A percentile compares a stretch with the other conserved stretches of the same genome.
These are phyloP conservation scores for Polypedilum vanderplanki DNA, from an alignment of 1,140 invertebrate genomes.

Conservation along the genomic window DNA sequence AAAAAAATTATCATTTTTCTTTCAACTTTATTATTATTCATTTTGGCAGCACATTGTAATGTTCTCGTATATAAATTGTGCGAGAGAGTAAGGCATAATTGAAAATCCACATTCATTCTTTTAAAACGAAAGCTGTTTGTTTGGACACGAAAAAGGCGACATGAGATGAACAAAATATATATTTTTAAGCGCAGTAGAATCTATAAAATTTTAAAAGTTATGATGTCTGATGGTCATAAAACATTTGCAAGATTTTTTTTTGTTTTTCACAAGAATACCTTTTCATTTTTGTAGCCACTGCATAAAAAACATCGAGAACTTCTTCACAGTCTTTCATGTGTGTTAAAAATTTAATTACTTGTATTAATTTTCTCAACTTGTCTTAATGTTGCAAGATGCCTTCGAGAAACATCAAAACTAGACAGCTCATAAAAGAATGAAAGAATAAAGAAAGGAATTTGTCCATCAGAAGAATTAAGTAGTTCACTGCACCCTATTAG, in stretches of 20 bases:
- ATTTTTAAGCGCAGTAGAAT: conserved; percentile 11
- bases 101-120: not conserved
- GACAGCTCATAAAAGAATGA: not conserved
- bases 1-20: too few species aligned
- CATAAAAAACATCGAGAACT: not conserved
- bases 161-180: not conserved
- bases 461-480: not conserved
- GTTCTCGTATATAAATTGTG: too few species aligned
- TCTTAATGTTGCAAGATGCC: not conserved
- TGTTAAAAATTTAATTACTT: too few species aligned
- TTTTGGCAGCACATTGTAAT: too few species aligned
- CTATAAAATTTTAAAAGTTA: conserved; percentile 24
- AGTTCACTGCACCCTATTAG: not conserved
- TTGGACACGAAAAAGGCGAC: not conserved
- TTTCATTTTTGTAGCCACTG: not conserved
- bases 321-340: not conserved
- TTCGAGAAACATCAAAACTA: not conserved
- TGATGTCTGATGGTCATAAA: conserved; percentile 22
- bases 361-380: too few species aligned
- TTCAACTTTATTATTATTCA: too few species aligned
- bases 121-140: not conserved
- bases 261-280: not conserved
- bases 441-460: not conserved
- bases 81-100: too few species aligned
- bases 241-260: conserved; percentile 21